Percentiles rank a stretch among this genome's conserved stretches.
These are phyloP conservation scores for Trichoplusia ni DNA, from an alignment of 1,140 invertebrate species.

Conservation along the genomic window DNA sequence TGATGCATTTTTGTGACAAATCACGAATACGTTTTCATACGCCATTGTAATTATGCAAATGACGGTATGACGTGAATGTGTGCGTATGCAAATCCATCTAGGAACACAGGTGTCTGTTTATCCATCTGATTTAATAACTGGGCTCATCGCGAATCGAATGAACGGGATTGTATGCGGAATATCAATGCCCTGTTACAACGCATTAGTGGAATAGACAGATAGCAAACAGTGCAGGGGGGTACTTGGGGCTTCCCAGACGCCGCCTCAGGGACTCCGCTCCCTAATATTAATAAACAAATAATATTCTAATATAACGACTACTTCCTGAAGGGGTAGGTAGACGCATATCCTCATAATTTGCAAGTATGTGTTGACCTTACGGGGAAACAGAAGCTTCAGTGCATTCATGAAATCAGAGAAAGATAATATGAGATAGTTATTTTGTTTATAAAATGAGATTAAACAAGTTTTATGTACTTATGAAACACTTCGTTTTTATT, in stretches of 20 bases:
- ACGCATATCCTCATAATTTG: too few relatives aligned
- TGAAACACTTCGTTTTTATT: too few relatives aligned
- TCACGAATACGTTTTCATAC: constrained; percentile 33
- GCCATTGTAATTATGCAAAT: constrained; percentile 48
- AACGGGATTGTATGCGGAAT: constrained; percentile 60
- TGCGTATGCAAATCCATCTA: constrained; percentile 51
- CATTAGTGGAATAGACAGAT: constrained; percentile 68
- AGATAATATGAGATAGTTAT: too few relatives aligned
- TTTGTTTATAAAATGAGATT: too few relatives aligned
- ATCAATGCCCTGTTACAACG: constrained; percentile 65
- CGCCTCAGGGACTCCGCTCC: constrained; percentile 6
- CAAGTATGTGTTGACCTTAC: too few relatives aligned
- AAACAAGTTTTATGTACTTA: too few relatives aligned
- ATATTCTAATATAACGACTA: too few relatives aligned
- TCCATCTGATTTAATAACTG: constrained; percentile 72
- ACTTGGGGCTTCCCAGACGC: constrained; percentile 34
- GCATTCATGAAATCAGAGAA: too few relatives aligned
- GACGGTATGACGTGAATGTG: constrained; percentile 26
- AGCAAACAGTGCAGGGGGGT: constrained; percentile 51
- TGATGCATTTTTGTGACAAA: constrained; percentile 38
- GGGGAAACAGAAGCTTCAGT: too few relatives aligned
- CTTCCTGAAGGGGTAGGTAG: too few relatives aligned
- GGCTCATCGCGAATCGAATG: constrained; percentile 67
- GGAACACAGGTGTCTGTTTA: constrained; percentile 64
- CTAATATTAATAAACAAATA: constrained; percentile 36